Percentiles rank a stretch among this genome's conserved stretches.
phyloP scores from a whole-genome alignment of 2,113 vertebrate species.

The Cottus gobio region DNA sequence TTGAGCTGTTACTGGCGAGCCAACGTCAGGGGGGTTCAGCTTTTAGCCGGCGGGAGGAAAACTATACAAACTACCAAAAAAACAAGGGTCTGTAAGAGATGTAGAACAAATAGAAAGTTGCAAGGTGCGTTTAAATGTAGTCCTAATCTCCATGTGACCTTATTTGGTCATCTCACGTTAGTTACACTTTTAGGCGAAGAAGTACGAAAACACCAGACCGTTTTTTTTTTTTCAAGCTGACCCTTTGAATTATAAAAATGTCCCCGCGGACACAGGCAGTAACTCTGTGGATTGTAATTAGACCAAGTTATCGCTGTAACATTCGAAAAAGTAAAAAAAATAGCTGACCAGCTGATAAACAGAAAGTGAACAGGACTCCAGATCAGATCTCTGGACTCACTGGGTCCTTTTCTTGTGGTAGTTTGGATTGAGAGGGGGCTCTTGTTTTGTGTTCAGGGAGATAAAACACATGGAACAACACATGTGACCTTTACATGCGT shows the following conservation, averaged over 20 bases:
- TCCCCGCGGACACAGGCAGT: slow-evolving; percentile 43
- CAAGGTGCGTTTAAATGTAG: slow-evolving; percentile 47
- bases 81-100: background rate
- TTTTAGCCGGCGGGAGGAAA: background rate
- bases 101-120: background rate
- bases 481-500: background rate
- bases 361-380: slow-evolving; percentile 6
- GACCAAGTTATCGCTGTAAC: slow-evolving; percentile 35
- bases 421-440: background rate
- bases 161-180: slow-evolving; percentile 75
- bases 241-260: slow-evolving; percentile 57
- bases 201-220: slow-evolving; percentile 27
- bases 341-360: slow-evolving; percentile 28
- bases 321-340: slow-evolving; percentile 22
- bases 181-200: slow-evolving; percentile 49
- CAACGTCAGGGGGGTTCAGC: slow-evolving; percentile 17
- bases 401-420: slow-evolving; percentile 7
- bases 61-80: background rate
- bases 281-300: slow-evolving; percentile 28
- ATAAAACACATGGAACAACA: background rate
- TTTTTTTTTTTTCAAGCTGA: slow-evolving; percentile 23
- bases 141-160: slow-evolving; percentile 65
- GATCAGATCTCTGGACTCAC: background rate
- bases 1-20: slow-evolving; percentile 23
- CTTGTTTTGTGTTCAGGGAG: background rate